phyloP scores from a whole-genome alignment of 2,113 vertebrate genomes.

The Falcunculus frontatus region DNA sequence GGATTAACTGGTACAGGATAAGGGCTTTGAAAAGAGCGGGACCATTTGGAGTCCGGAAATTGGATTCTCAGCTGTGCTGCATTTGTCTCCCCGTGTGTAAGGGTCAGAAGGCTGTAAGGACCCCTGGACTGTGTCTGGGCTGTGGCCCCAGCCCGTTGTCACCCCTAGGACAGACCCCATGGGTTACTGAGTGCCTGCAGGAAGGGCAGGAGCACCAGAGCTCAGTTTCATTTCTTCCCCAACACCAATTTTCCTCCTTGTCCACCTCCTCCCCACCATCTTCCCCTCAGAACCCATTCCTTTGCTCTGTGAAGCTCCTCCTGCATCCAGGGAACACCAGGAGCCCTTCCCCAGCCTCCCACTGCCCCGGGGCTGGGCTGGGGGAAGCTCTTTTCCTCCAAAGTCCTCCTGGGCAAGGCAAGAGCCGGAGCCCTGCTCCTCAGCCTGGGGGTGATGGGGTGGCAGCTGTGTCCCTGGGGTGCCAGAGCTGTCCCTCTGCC shows the following conservation, averaged over 20 bases:
- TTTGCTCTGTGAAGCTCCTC: not conserved
- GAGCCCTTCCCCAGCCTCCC: not conserved
- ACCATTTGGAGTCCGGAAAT: not conserved
- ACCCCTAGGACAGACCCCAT: accelerated
- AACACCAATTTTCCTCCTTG: not conserved
- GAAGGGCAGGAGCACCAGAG: not conserved
- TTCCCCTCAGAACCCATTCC: not conserved
- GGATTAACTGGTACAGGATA: not conserved
- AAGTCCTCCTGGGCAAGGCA: not conserved
- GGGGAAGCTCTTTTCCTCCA: not conserved
- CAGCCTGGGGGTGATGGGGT: not conserved
- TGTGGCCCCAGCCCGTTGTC: accelerated
- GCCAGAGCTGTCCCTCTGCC: not conserved
- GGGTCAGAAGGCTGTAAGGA: not conserved
- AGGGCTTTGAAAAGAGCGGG: not conserved
- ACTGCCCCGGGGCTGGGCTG: accelerated
- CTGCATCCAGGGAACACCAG: not conserved
- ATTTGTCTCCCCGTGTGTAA: not conserved
- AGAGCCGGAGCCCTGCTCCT: not conserved
- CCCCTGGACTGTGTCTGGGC: not conserved
- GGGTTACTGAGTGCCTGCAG: not conserved
- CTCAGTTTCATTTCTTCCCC: not conserved
- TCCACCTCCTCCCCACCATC: not conserved
- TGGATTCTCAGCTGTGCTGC: not conserved
- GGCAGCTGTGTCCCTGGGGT: accelerated